phyloP scores from a whole-genome alignment of 2,888 invertebrate species.

The Drosophila kuntzei region DNA sequence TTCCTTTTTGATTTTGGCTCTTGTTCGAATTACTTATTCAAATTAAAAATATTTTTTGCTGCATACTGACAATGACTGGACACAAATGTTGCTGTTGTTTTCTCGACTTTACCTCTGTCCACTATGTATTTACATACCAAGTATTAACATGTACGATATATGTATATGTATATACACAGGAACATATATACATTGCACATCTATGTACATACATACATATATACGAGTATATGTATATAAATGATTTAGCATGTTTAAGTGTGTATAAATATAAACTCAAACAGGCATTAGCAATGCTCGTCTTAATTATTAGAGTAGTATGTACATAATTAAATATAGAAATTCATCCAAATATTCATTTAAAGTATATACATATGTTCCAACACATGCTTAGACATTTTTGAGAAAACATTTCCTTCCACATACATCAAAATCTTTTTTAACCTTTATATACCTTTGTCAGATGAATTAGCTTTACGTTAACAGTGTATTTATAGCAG shows the following conservation, averaged over 20 bases:
- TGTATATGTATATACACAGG: conserved; percentile 4
- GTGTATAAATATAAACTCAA: conserved; percentile 17
- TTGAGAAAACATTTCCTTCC: too few relatives aligned
- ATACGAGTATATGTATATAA: conserved; percentile 3
- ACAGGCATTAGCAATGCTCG: conserved; percentile 32
- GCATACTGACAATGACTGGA: conserved; percentile 58
- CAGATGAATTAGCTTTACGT: too few relatives aligned
- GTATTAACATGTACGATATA: not conserved
- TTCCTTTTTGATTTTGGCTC: conserved; percentile 64
- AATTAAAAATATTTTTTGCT: conserved; percentile 76
- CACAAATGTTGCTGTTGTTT: conserved; percentile 46
- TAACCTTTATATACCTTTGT: too few relatives aligned
- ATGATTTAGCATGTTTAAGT: conserved; percentile 35
- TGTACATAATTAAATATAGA: conserved; percentile 6
- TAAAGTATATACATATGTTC: too few relatives aligned
- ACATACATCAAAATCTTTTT: too few relatives aligned
- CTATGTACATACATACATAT: conserved; percentile 3
- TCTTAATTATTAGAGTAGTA: conserved; percentile 32
- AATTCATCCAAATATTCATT: too few relatives aligned
- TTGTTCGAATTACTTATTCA: conserved; percentile 80
- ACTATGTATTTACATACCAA: conserved; percentile 41
- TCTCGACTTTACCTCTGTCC: conserved; percentile 42
- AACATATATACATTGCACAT: not conserved
- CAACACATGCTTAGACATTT: too few relatives aligned
- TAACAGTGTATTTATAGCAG: too few relatives aligned